Base-by-base conservation (phyloP, 2,888 invertebrate species). In the Dicranocentrus wangi region DNA sequence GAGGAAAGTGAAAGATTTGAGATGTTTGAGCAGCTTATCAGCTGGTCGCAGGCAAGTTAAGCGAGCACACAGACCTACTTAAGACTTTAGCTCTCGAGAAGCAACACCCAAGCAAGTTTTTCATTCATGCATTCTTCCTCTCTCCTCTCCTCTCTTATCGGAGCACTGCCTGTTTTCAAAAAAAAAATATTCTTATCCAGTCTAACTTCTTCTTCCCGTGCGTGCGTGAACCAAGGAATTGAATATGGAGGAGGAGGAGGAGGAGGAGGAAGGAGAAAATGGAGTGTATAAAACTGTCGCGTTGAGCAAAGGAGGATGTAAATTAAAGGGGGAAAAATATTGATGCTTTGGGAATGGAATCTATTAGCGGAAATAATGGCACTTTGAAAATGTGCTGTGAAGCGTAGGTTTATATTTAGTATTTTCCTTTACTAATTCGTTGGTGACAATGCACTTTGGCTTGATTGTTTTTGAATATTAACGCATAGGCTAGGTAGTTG, bases 21-120 rank as follows among this genome's bases (percentile, higher is more conserved):
- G 43, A 78, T 78, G 78, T 78, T 78, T 78, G 78, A 78, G 78
- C 78, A 78, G 78, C 78, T 78, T 78, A 78, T 78, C 78, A 78
- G 78, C 70, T 70, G 78, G 78, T 63, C 43, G 70, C 78, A 78
- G 78, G 63, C 63, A 63, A 61, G 19, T 32, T 43, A 39, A 42
- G 63, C 42, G 21, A 63, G n/a, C 42, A 10, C 13, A 55, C 25
- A 55, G 28, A 17, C 60, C 15, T 60, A n/a, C 17, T 60, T 60
- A 28, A 60, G 27, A 28, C 17, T 60, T 60, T 28, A n/a, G 2
- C 10, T 47, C n/a, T 47, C 10, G 15, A 47, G 47, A 47, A 10
- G 47, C 5, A n/a, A n/a, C 5, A 47, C 15, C 5, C 39, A 39
- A 39, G 47, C 5, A n/a, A 47, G 32, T 10, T 32, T 32, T 32